A percentile compares a stretch with the other conserved stretches of the same genome.
These are phyloP conservation scores for Peribatodes rhomboidaria DNA, from an alignment of 2,888 invertebrate species.

Conservation along the genomic window DNA sequence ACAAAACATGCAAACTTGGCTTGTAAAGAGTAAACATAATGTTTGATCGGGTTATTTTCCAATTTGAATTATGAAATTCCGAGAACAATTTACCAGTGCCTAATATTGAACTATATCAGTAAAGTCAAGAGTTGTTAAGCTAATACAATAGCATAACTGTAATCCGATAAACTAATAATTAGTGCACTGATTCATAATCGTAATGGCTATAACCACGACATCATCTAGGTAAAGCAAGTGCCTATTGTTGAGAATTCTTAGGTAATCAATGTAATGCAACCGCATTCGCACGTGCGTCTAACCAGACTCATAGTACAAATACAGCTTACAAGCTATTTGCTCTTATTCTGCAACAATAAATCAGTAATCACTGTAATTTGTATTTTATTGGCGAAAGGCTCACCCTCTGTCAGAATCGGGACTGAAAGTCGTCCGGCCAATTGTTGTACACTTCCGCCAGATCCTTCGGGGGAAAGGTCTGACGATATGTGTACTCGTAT, in stretches of 20 bases:
- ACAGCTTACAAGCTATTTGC: constrained; percentile 13
- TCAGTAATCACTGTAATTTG: constrained; percentile 10
- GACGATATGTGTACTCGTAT: too few species aligned
- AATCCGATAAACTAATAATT: constrained; percentile 32
- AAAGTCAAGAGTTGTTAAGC: neutral
- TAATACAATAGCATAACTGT: constrained; percentile 13
- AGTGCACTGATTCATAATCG: constrained; percentile 34
- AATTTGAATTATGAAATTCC: neutral
- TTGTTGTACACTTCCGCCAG: too few species aligned
- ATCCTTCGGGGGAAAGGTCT: too few species aligned
- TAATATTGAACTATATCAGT: too few species aligned
- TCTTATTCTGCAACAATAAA: constrained; percentile 14
- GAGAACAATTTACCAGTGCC: neutral
- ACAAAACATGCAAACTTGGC: constrained; percentile 16
- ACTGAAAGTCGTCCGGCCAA: too few species aligned
- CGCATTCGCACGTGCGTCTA: constrained; percentile 42
- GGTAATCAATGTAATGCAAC: constrained; percentile 38
- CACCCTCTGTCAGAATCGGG: too few species aligned
- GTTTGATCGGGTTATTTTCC: constrained; percentile 23
- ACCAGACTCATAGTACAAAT: constrained; percentile 17
- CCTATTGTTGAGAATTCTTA: constrained; percentile 48
- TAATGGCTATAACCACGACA: constrained; percentile 36
- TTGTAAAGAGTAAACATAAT: constrained; percentile 18
- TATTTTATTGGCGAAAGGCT: too few species aligned
- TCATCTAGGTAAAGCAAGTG: constrained; percentile 33